These are phyloP conservation scores for Drosophila kurseongensis DNA, from an alignment of 1,140 invertebrate genomes.

Conservation along the genomic window DNA sequence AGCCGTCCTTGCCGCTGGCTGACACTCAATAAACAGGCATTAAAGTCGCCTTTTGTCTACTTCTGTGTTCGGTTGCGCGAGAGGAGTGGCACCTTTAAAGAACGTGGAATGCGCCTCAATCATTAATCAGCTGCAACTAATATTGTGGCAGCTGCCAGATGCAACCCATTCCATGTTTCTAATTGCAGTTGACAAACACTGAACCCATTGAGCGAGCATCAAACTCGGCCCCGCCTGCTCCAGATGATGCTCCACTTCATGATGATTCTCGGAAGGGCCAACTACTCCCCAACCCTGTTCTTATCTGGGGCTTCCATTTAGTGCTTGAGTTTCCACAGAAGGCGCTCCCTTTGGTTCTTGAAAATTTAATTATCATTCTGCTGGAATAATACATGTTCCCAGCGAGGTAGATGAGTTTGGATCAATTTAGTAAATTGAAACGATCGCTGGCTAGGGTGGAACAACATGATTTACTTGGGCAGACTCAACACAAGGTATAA, in stretches of 20 bases:
- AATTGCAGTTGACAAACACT: conserved; percentile 48
- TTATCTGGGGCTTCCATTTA: conserved; percentile 69
- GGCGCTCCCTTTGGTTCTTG: conserved; percentile 43
- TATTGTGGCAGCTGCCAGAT: conserved; percentile 59
- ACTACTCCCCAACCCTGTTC: conserved; percentile 15
- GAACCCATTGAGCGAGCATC: conserved; percentile 36
- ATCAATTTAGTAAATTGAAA: conserved; percentile 61
- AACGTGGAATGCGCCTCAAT: conserved; percentile 35
- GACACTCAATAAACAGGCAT: conserved; percentile 72
- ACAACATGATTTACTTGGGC: too few species aligned
- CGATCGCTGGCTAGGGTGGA: conserved; percentile 18
- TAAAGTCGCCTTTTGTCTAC: conserved; percentile 53
- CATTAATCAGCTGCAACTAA: conserved; percentile 79
- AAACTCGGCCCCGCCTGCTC: conserved; percentile 36
- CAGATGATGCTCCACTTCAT: conserved; percentile 33
- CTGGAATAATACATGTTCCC: conserved; percentile 40
- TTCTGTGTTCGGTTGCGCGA: conserved; percentile 16
- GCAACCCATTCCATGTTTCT: conserved; percentile 15
- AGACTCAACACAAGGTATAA: background rate
- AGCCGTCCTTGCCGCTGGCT: conserved; percentile 36
- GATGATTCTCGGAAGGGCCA: conserved; percentile 57
- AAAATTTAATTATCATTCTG: conserved; percentile 77
- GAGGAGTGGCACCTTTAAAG: conserved; percentile 63
- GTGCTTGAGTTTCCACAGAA: conserved; percentile 61
- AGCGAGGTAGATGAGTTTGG: conserved; percentile 18